Evolutionary conservation across 2,797 vertebrate species (phyloP), one percentile per base, ranked within the genome.

Genomic region (Nothura maculosa): DNA sequence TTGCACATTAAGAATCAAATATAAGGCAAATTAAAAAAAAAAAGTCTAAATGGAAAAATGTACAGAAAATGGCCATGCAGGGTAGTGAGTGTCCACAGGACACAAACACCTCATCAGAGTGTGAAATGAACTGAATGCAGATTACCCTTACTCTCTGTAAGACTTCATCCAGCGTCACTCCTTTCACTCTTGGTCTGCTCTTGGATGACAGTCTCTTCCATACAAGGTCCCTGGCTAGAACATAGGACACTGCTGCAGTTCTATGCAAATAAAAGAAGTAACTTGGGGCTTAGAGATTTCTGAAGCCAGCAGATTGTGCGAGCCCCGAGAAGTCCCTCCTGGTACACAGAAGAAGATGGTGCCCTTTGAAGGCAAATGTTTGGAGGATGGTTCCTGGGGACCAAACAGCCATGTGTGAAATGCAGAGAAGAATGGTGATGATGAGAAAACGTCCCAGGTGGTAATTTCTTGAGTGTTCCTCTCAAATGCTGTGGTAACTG

Each of bases 321-420:
- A 91, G 43, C 81, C 84, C 79, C 84, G 85, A 92, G 90, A 94
- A 92, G 84, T 95, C 90, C 85, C 66, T 94, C 69, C 88, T 45
- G 38, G 62, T 62, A 20, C 32, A 48, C 2, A 50, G 73, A 62
- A 81, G 72, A 92, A 77, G 72, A 61, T 77, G 76, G 28, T 80
- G 81, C 38, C 48, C 81, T 90, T 79, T 34, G 62, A 42, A 88
- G 78, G 68, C 94, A 94, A 92, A 91, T 91, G 91, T 95, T 94
- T 90, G 88, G 93, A 94, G 88, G 88, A 92, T 85, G 96, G 94
- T 50, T 93, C 90, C 92, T 88, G 60, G 4, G 84, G 92, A 72
- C 73, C 92, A 95, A 58, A 94, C 88, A 87, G 73, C 79, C 87
- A 79, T 48, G 63, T 85, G 47, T 25, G 63, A 94, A 90, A 87